These are phyloP conservation scores for Gopherus flavomarginatus DNA, from an alignment of 2,113 vertebrate species.

Conservation along the genomic window DNA sequence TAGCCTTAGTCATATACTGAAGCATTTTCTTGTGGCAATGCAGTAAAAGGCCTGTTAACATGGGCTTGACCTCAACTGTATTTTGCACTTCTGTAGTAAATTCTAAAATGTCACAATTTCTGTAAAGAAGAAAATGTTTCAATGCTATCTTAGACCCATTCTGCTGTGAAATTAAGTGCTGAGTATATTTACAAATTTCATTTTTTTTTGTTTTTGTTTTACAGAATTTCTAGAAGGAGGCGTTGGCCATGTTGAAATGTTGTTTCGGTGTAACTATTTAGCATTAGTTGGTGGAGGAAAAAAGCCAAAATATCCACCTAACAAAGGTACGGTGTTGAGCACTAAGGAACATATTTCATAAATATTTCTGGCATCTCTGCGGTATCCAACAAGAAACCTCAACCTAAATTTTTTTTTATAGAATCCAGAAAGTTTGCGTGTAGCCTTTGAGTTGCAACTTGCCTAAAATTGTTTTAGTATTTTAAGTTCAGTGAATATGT, in stretches of 20 bases:
- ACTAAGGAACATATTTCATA: accelerated
- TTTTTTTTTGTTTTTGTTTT: conserved; percentile 47
- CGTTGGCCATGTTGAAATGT: conserved; percentile 96
- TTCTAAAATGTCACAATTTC: background rate
- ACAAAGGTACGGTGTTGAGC: conserved; percentile 89
- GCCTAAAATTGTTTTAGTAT: background rate
- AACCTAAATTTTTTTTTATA: accelerated
- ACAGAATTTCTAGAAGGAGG: conserved; percentile 97
- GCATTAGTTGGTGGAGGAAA: conserved; percentile 97
- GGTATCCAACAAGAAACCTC: background rate
- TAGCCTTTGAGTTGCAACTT: background rate
- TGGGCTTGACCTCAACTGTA: background rate
- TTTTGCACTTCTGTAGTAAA: background rate
- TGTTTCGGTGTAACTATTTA: conserved; percentile 98
- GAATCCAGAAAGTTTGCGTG: accelerated
- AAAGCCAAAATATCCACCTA: conserved; percentile 97
- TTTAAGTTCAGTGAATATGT: background rate
- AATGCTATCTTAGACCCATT: background rate
- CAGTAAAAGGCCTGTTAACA: background rate
- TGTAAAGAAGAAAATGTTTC: background rate
- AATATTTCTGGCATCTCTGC: background rate
- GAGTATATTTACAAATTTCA: background rate
- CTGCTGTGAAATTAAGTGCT: background rate
- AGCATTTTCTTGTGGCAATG: background rate
- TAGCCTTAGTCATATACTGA: background rate